Evolutionary conservation across 2,113 vertebrate species (phyloP).

Genomic region (Bombycilla garrulus): DNA sequence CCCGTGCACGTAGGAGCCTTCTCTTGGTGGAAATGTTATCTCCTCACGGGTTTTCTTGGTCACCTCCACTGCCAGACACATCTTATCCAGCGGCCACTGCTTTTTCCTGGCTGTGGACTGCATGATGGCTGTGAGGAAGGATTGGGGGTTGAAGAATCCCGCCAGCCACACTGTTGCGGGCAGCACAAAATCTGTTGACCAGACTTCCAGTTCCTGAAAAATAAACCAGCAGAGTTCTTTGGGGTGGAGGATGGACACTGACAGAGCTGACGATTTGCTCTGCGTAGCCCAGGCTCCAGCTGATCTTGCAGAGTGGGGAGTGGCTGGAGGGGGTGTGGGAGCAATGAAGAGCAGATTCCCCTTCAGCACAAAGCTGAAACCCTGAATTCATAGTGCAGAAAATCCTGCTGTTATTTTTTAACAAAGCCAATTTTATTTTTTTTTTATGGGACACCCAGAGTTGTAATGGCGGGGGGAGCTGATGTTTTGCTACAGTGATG

Average conservation of each 20-base stretch:
- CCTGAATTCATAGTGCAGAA: neutral
- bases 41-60: conserved; percentile 76
- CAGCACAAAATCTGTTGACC: conserved; percentile 75
- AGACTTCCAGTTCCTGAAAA: conserved; percentile 76
- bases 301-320: neutral
- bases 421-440: neutral
- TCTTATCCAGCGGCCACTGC: conserved; percentile 79
- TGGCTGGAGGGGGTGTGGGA: neutral
- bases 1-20: conserved; percentile 73
- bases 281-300: neutral
- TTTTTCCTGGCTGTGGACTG: conserved; percentile 79
- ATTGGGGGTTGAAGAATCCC: conserved; percentile 80
- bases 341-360: neutral
- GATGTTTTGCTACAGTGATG: neutral
- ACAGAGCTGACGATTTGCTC: neutral
- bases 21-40: conserved; percentile 71
- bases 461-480: neutral
- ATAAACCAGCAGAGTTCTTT: neutral
- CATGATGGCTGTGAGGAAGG: conserved; percentile 81
- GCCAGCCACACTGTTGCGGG: conserved; percentile 77
- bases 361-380: neutral
- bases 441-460: neutral
- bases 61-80: conserved; percentile 78
- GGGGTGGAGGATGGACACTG: neutral
- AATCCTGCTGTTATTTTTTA: neutral